A percentile compares a stretch with the other conserved stretches of the same genome.
These are phyloP conservation scores for Azorinus chamasolen DNA, from an alignment of 2,888 invertebrate species.

Conservation along the genomic window DNA sequence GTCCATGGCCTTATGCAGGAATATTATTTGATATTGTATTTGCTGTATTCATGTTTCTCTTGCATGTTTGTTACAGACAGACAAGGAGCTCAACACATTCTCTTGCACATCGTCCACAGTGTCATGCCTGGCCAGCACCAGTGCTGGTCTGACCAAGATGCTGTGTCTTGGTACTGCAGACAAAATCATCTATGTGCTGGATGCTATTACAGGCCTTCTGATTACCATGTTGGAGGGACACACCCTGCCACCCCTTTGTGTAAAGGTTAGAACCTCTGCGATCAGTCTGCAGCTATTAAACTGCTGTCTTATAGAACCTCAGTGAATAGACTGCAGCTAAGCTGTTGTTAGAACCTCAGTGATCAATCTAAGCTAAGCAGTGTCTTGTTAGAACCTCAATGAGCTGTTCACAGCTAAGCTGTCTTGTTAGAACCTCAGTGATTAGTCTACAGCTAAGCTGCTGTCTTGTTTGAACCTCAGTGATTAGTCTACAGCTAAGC, in stretches of 20 bases:
- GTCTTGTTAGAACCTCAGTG: too few relatives aligned
- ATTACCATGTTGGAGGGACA: slow-evolving; percentile 77
- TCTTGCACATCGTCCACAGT: slow-evolving; percentile 73
- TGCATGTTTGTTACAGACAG: slow-evolving; percentile 67
- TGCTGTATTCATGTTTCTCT: too few relatives aligned
- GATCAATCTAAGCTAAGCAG: not conserved
- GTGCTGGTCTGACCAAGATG: slow-evolving; percentile 75
- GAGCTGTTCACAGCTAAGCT: not conserved
- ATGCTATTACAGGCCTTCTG: slow-evolving; percentile 74
- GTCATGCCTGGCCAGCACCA: slow-evolving; percentile 69
- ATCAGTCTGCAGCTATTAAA: too few relatives aligned
- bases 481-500: too few relatives aligned
- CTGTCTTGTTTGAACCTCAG: too few relatives aligned
- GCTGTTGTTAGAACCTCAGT: not conserved
- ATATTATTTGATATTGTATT: too few relatives aligned
- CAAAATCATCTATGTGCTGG: slow-evolving; percentile 72
- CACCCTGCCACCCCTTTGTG: slow-evolving; percentile 71
- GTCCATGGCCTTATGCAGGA: too few relatives aligned
- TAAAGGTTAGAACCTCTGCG: slow-evolving; percentile 69
- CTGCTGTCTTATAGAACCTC: too few relatives aligned
- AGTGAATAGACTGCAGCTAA: too few relatives aligned
- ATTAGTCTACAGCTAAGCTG: too few relatives aligned
- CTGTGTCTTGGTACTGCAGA: slow-evolving; percentile 74
- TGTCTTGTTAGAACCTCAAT: not conserved
- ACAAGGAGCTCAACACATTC: slow-evolving; percentile 70